A percentile compares a stretch with the other conserved stretches of the same genome.
These are phyloP conservation scores for Aurelia aurita DNA, from an alignment of 30 jellyfish, hydroid and myxozoan genomes.

Conservation along the genomic window DNA sequence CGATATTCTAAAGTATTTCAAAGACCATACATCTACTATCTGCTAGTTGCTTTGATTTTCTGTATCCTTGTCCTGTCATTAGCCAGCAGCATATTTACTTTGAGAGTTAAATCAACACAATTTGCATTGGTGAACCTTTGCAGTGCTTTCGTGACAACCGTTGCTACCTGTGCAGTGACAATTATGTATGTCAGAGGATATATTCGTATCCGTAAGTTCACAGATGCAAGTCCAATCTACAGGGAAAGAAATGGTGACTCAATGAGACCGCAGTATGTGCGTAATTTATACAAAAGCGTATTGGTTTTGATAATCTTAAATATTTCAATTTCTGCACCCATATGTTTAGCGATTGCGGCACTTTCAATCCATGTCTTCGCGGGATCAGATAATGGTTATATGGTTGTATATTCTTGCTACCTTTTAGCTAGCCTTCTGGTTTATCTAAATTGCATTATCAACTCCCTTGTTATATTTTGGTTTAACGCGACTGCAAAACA, in stretches of 20 bases:
- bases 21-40: neutral
- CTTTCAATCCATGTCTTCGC: too few species aligned
- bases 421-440: too few species aligned
- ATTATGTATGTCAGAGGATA: neutral
- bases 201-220: neutral
- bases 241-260: neutral
- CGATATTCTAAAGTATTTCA: neutral
- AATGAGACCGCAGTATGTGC: slow-evolving; percentile 12
- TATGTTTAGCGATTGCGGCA: too few species aligned
- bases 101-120: neutral
- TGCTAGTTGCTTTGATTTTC: neutral
- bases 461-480: too few species aligned
- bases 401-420: too few species aligned
- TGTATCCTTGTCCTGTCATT: neutral
- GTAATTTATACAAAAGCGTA: slow-evolving; percentile 23
- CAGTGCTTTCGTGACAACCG: neutral
- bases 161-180: neutral
- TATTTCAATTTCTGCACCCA: too few species aligned
- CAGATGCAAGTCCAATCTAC: neutral
- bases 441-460: too few species aligned
- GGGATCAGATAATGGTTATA: too few species aligned
- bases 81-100: neutral
- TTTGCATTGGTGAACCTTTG: neutral
- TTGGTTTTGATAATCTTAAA: neutral
- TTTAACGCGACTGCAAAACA: too few species aligned